Base-by-base conservation (phyloP, 2,888 invertebrate species). In the Cenopis cana region DNA sequence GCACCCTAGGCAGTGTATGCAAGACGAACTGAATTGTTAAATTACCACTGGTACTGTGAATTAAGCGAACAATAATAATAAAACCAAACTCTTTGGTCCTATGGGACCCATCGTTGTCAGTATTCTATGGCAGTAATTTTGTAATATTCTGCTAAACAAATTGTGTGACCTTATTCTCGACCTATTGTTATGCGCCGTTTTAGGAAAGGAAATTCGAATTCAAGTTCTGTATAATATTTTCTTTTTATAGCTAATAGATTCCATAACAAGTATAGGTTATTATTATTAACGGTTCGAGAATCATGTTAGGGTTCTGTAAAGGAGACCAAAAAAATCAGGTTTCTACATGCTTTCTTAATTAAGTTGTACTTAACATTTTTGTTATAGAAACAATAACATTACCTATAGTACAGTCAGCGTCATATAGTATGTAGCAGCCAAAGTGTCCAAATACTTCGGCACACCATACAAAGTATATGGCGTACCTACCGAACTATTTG, bases 101-200 rank as follows among this genome's bases (percentile, higher is more conserved):
- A 8, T n/a, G 54, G 54, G 54, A 29, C 4, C 38, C 52, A 38
- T 54, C 14, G 11, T n/a, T 52, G 57, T 11, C 38, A 20, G 61
- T 14, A 46, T 50, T 52, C 33, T 64, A 54, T 38, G 52, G 52
- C 38, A n/a, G 36, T 54, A 24, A 52, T 52, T 59, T 50, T 59
- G 17, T 52, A n/a, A 59, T 38, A 20, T 50, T 20, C 41, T 52
- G 52, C 41, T 68, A 60, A 68, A 67, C 49, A 41, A 66, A 52
- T 68, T 36, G 52, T 59, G 57, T 41, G 68, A 60, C 59, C 52
- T 68, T 24, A 24, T 68, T 68, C 59, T 68, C 12, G 46, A 29
- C 4, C 17, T 8, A 14, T 56, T 20, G 49, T n/a, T 41, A 18
- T 33, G 33, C 49, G 36, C 14, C 17, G 14, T 2, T 20, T 8